Percentiles rank a stretch among this genome's conserved stretches.
phyloP scores from a whole-genome alignment of 2,113 vertebrate species.

The Chaetorhynchus papuensis region DNA sequence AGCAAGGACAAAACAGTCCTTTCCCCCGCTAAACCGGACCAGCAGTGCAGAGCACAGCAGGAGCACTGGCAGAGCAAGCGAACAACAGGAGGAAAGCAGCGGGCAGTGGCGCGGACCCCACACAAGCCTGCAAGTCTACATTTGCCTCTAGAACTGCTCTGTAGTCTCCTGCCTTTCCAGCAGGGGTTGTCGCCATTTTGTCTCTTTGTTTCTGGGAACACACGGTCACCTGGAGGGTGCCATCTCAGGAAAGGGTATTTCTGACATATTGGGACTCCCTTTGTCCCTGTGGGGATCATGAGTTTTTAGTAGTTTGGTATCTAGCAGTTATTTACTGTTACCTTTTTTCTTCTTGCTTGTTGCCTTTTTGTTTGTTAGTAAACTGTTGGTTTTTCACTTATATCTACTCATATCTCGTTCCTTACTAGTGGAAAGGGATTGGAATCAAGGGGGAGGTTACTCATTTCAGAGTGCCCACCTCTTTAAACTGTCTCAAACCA shows the following conservation, averaged over 20 bases:
- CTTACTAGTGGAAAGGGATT: background rate
- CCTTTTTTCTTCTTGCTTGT: background rate
- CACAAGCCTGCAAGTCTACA: background rate
- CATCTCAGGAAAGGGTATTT: background rate
- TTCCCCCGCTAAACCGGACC: background rate
- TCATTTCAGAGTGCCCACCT: background rate
- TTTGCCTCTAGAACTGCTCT: background rate
- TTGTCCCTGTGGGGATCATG: background rate
- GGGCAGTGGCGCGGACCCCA: background rate
- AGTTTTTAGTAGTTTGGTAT: background rate
- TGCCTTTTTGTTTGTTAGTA: background rate
- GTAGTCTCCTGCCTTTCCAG: background rate
- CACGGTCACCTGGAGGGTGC: background rate
- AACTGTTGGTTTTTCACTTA: background rate
- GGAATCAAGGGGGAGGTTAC: background rate
- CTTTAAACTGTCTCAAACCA: background rate
- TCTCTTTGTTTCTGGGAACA: background rate
- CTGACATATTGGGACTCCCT: background rate
- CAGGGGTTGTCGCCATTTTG: background rate
- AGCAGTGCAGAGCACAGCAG: background rate
- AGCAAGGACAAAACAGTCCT: background rate
- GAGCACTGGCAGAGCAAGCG: background rate
- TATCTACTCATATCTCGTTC: background rate
- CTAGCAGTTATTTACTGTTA: background rate
- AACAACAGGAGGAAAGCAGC: background rate